phyloP scores from a whole-genome alignment of 2,113 vertebrate species.

The Pristiophorus japonicus region DNA sequence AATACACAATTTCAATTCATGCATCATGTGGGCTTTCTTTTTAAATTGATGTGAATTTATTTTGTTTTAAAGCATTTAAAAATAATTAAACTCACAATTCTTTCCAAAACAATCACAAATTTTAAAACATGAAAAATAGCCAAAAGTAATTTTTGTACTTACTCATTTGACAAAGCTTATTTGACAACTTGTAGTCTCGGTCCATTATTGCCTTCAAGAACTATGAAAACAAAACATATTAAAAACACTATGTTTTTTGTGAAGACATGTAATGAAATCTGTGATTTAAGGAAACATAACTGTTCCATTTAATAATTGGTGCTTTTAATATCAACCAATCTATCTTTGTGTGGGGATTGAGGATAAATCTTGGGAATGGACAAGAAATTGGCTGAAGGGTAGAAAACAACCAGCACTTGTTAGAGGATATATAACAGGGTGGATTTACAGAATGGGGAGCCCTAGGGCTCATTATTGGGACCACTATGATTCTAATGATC shows the following conservation, averaged over 20 bases:
- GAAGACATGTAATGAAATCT: neutral
- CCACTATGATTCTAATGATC: neutral
- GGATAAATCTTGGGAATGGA: neutral
- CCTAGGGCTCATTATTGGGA: neutral
- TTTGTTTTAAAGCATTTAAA: neutral
- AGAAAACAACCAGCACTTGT: neutral
- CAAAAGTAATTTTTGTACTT: slow-evolving; percentile 47
- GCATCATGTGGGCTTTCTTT: neutral
- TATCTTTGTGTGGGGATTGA: too few relatives aligned
- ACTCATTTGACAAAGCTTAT: slow-evolving; percentile 77
- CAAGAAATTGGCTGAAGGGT: neutral
- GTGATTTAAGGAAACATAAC: neutral
- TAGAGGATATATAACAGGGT: neutral
- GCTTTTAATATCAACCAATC: neutral
- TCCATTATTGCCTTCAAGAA: slow-evolving; percentile 69
- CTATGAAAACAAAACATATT: slow-evolving; percentile 53
- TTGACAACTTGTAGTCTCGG: slow-evolving; percentile 57
- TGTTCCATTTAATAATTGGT: neutral
- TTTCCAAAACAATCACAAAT: neutral
- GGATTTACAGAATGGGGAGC: neutral
- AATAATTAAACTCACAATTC: neutral
- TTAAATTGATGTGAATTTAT: neutral
- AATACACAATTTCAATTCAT: neutral
- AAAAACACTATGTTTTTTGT: neutral
- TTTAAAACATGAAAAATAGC: neutral